Evolutionary conservation across 2,797 vertebrate species (phyloP).

Genomic region (Sebastes cheni): DNA sequence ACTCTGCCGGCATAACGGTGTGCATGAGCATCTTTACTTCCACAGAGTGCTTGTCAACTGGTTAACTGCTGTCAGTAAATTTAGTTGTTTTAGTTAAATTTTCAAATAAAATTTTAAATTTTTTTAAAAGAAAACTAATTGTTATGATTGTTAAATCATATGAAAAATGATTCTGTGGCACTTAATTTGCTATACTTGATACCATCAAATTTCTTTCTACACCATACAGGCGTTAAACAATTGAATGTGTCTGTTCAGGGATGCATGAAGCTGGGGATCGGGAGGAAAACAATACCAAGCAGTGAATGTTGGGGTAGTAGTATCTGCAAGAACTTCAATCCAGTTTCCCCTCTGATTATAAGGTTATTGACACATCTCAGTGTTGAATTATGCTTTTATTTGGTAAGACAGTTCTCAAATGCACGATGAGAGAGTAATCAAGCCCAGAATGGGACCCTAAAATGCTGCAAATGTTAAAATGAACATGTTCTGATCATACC

Average conservation of each 20-base stretch:
- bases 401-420: background rate
- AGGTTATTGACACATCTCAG: background rate
- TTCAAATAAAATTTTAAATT: background rate
- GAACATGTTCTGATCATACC: background rate
- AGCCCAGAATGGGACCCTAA: background rate
- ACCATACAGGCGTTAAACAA: background rate
- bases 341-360: background rate
- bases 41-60: no score
- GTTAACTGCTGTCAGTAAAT: no score
- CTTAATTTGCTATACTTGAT: background rate
- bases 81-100: background rate
- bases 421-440: background rate
- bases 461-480: constrained; percentile 1
- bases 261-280: background rate
- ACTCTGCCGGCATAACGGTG: background rate
- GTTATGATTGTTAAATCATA: background rate
- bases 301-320: background rate
- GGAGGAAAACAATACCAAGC: background rate
- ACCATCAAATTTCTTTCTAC: background rate
- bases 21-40: no score
- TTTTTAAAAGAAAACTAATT: background rate
- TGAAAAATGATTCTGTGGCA: background rate
- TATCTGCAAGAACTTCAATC: background rate
- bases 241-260: background rate
- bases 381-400: background rate